Base-by-base conservation (phyloP, 92 coral and sea anemone genomes). In the Pocillopora meandrina region DNA sequence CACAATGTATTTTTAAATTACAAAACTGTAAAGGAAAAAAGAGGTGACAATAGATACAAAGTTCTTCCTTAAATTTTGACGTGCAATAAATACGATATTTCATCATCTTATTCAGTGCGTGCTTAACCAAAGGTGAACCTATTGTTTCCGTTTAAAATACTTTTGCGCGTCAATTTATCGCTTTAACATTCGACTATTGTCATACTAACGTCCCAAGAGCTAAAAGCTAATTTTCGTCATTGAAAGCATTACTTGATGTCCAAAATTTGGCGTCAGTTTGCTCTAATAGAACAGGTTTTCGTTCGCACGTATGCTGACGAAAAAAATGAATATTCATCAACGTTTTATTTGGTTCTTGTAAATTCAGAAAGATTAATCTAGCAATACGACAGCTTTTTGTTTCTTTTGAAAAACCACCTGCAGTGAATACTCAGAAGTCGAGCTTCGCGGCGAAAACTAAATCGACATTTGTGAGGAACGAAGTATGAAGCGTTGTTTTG, bases 251-350 rank as follows among this genome's bases (percentile, higher is more conserved):
- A 3, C 74, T 15, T 70, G 3, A 17, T n/a, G 20, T 42, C 18
- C 35, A 20, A 15, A 35, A 36, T 55, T 35, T 17, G 20, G 16
- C 72, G 36, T 5, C 36, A 65, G 13, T 65, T 67, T 1, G 56
- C 33, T 68, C 9, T 12, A 14, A 33, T 70, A 35, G 52, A 3
- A 42, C 4, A 42, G 52, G 8, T 42, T 42, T 42, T 42, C 8
- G 52, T 42, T 42, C 52, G 52, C 52, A 42, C 52, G 52, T 42
- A 3, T 1, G 8, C 52, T 42, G 52, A 42, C 52, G 8, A 42
- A 42, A 42, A 56, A 57, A 20, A 75, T 75, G 80, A 75, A 75
- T 75, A 75, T 75, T 75, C 60, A 75, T 75, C 7, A 59, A 12
- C 26, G 15, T 75, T 59, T 17, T 34, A 33, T 33, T 75, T 59